Percentiles rank a stretch among this genome's conserved stretches.
These are phyloP conservation scores for Acanthiza pusilla DNA, from an alignment of 2,797 vertebrate genomes.

Conservation along the genomic window DNA sequence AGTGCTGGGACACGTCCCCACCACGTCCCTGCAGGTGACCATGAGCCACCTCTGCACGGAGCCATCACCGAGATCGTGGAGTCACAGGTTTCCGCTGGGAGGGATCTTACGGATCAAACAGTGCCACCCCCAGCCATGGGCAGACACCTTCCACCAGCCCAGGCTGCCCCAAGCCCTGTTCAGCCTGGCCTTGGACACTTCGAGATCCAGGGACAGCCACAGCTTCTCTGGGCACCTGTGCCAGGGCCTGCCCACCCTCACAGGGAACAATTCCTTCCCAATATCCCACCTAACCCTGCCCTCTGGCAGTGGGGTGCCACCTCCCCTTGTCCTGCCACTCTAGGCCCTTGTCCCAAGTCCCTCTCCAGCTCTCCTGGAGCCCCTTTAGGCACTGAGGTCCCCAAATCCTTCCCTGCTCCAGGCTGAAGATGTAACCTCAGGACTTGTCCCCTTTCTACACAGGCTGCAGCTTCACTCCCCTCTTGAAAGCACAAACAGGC, in stretches of 20 bases:
- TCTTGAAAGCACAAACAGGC: not conserved
- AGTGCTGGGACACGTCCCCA: not conserved
- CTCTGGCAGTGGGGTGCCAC: not conserved
- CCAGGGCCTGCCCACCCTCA: not conserved
- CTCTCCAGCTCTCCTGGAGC: not conserved
- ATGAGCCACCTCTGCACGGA: not conserved
- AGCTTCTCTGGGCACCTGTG: not conserved
- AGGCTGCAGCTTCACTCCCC: not conserved
- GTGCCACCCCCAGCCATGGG: not conserved
- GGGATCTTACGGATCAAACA: not conserved
- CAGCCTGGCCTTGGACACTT: not conserved
- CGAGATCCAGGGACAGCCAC: not conserved
- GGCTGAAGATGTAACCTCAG: fast-evolving
- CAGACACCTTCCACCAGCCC: fast-evolving
- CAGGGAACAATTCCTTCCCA: not conserved
- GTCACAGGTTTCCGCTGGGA: not conserved
- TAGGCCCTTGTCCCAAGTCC: not conserved
- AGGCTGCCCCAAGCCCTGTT: fast-evolving
- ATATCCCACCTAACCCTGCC: not conserved
- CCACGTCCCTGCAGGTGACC: not conserved
- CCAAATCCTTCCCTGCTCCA: not conserved
- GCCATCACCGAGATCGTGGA: fast-evolving
- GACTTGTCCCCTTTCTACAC: not conserved
- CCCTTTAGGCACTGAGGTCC: not conserved
- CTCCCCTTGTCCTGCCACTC: not conserved